A percentile compares a stretch with the other conserved stretches of the same genome.
These are phyloP conservation scores for Dolichoris vasculosae DNA, from an alignment of 1,140 invertebrate genomes.

Conservation along the genomic window DNA sequence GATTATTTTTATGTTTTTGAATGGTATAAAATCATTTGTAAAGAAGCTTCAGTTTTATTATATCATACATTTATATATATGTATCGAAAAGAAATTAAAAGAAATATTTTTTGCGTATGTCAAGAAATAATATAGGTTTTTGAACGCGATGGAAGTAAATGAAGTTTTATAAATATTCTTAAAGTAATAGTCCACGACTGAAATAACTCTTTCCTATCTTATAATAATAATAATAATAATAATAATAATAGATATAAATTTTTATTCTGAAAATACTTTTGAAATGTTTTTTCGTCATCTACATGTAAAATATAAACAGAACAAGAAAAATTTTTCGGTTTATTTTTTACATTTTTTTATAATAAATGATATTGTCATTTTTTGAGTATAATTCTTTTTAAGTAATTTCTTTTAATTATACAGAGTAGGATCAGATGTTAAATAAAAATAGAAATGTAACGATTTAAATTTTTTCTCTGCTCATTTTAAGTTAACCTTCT, in stretches of 20 bases:
- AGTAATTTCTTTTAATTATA: conserved; percentile 2
- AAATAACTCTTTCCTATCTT: no score
- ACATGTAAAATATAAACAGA: background rate
- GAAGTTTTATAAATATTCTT: no score
- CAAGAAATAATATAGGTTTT: background rate
- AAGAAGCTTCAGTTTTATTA: no score
- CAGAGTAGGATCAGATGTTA: background rate
- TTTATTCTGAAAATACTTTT: background rate
- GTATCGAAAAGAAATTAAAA: no score
- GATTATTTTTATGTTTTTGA: no score
- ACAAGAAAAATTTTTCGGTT: background rate
- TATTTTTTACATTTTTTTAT: background rate
- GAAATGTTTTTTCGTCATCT: background rate
- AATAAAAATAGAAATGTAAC: conserved; percentile 16
- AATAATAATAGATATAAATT: background rate
- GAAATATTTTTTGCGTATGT: no score
- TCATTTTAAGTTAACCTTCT: background rate
- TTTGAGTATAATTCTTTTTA: background rate
- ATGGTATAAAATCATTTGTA: no score
- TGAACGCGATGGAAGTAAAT: background rate
- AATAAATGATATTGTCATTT: background rate
- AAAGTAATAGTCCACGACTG: no score
- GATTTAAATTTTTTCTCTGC: background rate
- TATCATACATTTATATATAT: no score
- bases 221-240: no score